phyloP scores from a whole-genome alignment of 1,140 invertebrate species.

The Sarcophaga bullata region DNA sequence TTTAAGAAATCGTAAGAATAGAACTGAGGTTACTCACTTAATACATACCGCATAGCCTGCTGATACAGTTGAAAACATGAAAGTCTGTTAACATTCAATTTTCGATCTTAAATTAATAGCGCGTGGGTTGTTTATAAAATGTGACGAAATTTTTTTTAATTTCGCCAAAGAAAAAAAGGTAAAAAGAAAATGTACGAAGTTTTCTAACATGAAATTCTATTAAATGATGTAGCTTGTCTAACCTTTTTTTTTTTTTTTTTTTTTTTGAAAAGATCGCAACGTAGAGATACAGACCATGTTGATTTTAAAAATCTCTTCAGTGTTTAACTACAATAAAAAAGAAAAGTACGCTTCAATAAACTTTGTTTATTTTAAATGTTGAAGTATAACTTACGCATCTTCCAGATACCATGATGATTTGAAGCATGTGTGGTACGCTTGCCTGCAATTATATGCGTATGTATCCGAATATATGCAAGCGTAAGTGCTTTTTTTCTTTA shows the following conservation, averaged over 20 bases:
- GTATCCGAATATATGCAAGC: not conserved
- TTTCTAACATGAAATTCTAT: not conserved
- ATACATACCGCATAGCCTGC: not conserved
- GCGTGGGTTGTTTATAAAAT: constrained; percentile 24
- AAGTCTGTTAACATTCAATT: constrained; percentile 4
- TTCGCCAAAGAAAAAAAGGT: not conserved
- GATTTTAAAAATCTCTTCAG: constrained; percentile 10
- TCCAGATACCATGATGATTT: not conserved
- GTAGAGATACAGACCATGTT: not conserved
- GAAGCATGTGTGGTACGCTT: not conserved
- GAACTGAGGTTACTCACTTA: not conserved
- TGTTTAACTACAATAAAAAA: constrained; percentile 3
- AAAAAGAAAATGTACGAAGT: not conserved
- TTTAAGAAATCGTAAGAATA: too few species aligned
- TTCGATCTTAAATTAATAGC: constrained; percentile 34
- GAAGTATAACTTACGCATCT: constrained; percentile 34
- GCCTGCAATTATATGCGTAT: constrained; percentile 9
- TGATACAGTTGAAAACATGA: not conserved
- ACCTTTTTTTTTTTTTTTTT: not conserved
- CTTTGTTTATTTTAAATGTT: constrained; percentile 9
- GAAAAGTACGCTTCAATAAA: constrained; percentile 30
- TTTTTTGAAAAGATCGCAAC: not conserved
- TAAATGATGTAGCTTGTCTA: not conserved
- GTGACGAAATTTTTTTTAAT: constrained; percentile 28
- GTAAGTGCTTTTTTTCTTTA: not conserved